Base-by-base conservation (phyloP, 2,797 vertebrate species). In the Tolypeutes matacus region DNA sequence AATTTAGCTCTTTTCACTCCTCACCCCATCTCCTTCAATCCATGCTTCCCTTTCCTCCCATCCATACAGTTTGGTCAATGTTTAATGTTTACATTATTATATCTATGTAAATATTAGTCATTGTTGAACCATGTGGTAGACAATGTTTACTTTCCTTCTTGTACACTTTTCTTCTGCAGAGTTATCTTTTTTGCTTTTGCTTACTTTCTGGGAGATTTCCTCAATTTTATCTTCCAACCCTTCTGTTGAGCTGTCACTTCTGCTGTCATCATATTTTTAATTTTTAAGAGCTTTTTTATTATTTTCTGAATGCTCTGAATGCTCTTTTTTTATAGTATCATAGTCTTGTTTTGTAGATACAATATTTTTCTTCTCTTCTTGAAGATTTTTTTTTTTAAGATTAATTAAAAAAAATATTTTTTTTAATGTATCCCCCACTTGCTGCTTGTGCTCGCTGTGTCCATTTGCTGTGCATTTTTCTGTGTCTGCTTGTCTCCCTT, bases 231-330 rank as follows among this genome's bases (percentile, higher is more conserved):
- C n/a, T 42, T 65, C 46, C 6, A 27, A 29, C 27, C 80, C 56
- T 96, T 53, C 78, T 20, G 53, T 34, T 73, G 18, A 77, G 46
- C 46, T 92, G 20, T 86, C 21, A 14, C 46, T 82, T 93, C 86
- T 89, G 56, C 56, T 89, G 12, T 90, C 49, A 62, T 87, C n/a
- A 73, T 46, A 46, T 72, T 75, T 84, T 88, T 92, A 81, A 86
- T 51, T 81, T 81, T 51, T 13, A 56, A 78, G 65, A 34, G 34
- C 8, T n/a, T 27, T 62, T 62, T 91, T 64, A 53, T 39, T 69
- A 9, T 69, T 89, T 89, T 87, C 53, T n/a, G 51, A 86, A 72
- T 70, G 49, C 10, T 80, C 31, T 46, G 46, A 46, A 46, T 46
- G 46, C 8, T 46, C 46, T 11, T 17, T 67, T 91, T 73, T 36